phyloP scores from a whole-genome alignment of 2,113 vertebrate species.

The Casuarius casuarius region DNA sequence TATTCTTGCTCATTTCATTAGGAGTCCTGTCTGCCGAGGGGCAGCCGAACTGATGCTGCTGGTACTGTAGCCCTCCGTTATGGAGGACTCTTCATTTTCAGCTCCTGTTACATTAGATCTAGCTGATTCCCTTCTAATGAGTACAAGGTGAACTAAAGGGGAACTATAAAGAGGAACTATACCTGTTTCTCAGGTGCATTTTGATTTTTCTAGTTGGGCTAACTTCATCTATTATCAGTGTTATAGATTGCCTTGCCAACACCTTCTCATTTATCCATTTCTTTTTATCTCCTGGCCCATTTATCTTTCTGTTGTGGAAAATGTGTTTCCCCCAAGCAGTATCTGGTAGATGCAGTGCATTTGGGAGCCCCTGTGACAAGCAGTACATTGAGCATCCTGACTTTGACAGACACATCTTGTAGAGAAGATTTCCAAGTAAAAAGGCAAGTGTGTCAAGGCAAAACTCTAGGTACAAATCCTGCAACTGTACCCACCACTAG shows the following conservation, averaged over 20 bases:
- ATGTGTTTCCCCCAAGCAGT: not conserved
- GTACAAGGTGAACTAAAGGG: not conserved
- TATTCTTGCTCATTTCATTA: not conserved
- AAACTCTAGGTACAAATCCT: no score
- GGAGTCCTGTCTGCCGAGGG: not conserved
- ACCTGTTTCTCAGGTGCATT: not conserved
- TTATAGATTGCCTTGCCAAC: not conserved
- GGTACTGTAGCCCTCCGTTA: not conserved
- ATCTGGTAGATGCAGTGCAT: not conserved
- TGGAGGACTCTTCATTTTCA: not conserved
- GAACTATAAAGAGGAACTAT: not conserved
- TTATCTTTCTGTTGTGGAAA: not conserved
- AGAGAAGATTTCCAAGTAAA: not conserved
- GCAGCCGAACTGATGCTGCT: not conserved
- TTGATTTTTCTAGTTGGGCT: not conserved
- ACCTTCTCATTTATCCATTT: not conserved
- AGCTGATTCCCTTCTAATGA: not conserved
- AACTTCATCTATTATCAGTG: not conserved
- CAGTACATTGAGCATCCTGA: not conserved
- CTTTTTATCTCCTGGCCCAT: not conserved
- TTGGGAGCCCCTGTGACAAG: not conserved
- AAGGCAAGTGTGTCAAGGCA: not conserved
- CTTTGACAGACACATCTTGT: not conserved
- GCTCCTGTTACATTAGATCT: not conserved
- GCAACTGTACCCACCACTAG: not conserved